Evolutionary conservation across 1,140 invertebrate genomes (phyloP).

Genomic region (Andrena cerasifolii): DNA sequence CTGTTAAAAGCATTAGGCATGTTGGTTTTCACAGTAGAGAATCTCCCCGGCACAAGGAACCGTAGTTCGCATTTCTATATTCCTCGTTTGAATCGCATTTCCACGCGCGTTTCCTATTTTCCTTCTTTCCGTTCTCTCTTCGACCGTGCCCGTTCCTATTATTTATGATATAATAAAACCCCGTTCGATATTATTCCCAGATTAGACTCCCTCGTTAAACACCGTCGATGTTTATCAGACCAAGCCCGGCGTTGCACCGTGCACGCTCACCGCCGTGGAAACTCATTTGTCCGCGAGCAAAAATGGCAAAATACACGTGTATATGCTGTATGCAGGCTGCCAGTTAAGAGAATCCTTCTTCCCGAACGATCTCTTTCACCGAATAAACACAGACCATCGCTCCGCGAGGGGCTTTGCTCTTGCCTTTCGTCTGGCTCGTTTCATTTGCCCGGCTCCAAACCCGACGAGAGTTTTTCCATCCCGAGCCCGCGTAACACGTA

Average conservation of each 20-base stretch:
- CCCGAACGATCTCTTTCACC: slow-evolving; percentile 4
- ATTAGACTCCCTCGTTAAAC: slow-evolving; percentile 32
- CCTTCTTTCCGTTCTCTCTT: neutral
- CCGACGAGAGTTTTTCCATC: too few relatives aligned
- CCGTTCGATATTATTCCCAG: slow-evolving; percentile 34
- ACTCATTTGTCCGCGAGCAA: slow-evolving; percentile 11
- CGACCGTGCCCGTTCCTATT: neutral
- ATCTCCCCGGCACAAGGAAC: neutral
- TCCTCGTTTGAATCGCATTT: neutral
- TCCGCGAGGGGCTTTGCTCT: neutral
- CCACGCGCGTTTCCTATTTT: neutral
- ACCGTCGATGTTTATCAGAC: slow-evolving; percentile 20
- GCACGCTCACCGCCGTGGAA: neutral
- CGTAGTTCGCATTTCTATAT: too few relatives aligned
- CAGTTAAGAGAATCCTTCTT: neutral
- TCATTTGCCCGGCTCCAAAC: neutral
- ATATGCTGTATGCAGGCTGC: too few relatives aligned
- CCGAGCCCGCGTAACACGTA: too few relatives aligned
- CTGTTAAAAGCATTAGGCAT: neutral
- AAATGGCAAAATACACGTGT: neutral
- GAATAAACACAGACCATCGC: neutral
- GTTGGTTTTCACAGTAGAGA: neutral
- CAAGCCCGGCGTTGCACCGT: neutral
- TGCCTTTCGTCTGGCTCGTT: neutral
- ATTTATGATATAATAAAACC: slow-evolving; percentile 6